phyloP scores from a whole-genome alignment of 2,797 vertebrate genomes.

The Cygnus olor region DNA sequence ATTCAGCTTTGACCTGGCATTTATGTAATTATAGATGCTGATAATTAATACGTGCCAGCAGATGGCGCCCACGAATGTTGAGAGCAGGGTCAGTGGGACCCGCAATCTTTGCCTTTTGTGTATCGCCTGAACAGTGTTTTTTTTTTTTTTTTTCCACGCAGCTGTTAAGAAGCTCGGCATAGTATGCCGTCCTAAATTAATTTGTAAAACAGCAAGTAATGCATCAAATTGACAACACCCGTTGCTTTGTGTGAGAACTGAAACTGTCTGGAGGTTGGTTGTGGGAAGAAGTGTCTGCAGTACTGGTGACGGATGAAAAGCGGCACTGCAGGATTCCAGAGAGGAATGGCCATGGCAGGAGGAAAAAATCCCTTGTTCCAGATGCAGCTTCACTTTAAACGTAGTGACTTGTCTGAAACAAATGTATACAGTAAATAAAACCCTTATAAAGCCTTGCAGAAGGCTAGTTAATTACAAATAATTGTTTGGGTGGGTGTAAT shows the following conservation, averaged over 20 bases:
- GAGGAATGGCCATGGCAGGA: neutral
- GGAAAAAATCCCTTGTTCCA: neutral
- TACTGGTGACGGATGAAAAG: neutral
- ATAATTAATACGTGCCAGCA: neutral
- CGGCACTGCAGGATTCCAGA: neutral
- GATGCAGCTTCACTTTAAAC: neutral
- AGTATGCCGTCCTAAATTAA: no score
- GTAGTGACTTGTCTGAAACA: neutral
- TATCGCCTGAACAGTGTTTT: neutral
- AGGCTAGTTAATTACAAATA: conserved; percentile 30
- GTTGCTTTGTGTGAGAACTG: neutral
- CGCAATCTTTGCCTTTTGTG: rapidly evolving
- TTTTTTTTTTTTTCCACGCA: rapidly evolving
- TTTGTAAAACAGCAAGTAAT: neutral
- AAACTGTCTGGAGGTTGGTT: neutral
- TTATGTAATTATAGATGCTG: no score
- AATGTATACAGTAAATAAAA: neutral
- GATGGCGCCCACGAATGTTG: conserved; percentile 9
- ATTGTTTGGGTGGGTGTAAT: conserved; percentile 19
- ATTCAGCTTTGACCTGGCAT: neutral
- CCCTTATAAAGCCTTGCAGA: conserved; percentile 39
- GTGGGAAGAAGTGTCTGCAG: neutral
- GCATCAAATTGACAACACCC: neutral
- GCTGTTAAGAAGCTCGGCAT: neutral
- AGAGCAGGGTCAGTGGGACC: neutral